Percentiles rank a stretch among this genome's conserved stretches.
Conservation (phyloP, 2,888 invertebrate genomes). For the Chymomyza procnemis region DNA sequence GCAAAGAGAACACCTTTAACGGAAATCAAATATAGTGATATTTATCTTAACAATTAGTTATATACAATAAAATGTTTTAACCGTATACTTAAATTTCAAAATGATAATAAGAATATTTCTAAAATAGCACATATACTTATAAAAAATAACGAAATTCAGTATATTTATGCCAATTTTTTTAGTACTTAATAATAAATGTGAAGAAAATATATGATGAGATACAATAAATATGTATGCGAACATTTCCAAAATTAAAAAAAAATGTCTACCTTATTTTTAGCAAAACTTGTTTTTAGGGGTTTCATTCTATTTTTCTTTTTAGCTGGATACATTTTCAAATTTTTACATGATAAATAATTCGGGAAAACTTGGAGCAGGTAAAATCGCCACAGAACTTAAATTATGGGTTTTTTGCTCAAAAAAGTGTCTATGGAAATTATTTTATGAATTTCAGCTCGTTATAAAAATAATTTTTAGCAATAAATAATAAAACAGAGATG, state of each 20-base stretch:
- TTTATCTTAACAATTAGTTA: conserved; percentile 58
- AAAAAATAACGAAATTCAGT: neutral
- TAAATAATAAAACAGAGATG: too few species aligned
- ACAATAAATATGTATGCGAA: neutral
- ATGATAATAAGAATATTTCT: conserved; percentile 7
- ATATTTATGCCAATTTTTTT: conserved; percentile 45
- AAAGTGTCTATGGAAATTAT: too few species aligned
- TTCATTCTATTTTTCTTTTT: too few species aligned
- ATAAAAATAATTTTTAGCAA: too few species aligned
- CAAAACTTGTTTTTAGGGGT: too few species aligned
- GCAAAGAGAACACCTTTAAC: conserved; percentile 44
- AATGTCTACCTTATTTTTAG: too few species aligned
- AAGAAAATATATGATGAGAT: conserved; percentile 22
- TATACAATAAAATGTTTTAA: conserved; percentile 29
- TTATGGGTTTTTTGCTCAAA: too few species aligned
- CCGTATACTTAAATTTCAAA: conserved; percentile 6
- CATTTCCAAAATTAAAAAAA: neutral
- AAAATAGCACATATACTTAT: conserved; percentile 7
- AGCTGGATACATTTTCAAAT: too few species aligned
- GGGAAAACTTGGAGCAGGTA: too few species aligned
- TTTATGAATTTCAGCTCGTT: too few species aligned
- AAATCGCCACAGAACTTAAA: too few species aligned
- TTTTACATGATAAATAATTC: too few species aligned
- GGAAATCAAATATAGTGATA: conserved; percentile 72
- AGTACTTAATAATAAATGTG: conserved; percentile 27